Conservation (phyloP, 2,888 invertebrate species). For the Synergus japonicus region DNA sequence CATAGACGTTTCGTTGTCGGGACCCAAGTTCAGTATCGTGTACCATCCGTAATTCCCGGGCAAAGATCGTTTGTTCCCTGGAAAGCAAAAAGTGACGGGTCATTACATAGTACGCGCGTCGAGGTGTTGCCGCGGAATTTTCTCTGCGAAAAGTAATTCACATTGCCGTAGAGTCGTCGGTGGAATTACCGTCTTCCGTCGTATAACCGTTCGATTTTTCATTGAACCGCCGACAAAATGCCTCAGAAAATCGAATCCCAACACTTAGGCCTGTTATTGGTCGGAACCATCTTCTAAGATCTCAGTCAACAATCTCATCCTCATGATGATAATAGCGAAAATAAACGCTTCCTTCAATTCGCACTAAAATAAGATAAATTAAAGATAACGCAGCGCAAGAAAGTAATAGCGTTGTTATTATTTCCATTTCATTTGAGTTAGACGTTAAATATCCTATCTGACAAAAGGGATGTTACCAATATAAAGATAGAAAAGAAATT, state of each 20-base stretch:
- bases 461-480: no score
- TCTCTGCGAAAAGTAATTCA: conserved; percentile 33
- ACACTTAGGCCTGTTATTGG: not conserved
- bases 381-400: not conserved
- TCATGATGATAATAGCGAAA: not conserved
- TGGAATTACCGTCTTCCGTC: conserved; percentile 40
- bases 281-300: conserved; percentile 6
- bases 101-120: conserved; percentile 43
- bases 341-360: conserved; percentile 7
- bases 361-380: not conserved
- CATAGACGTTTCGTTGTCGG: conserved; percentile 26
- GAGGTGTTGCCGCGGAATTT: conserved; percentile 44
- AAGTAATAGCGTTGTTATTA: not conserved
- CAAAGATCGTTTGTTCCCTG: conserved; percentile 25
- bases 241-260: conserved; percentile 28
- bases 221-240: conserved; percentile 23
- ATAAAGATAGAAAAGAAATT: no score
- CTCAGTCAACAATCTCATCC: not conserved
- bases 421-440: no score
- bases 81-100: conserved; percentile 44
- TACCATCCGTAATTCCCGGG: conserved; percentile 11
- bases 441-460: no score
- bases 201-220: conserved; percentile 26
- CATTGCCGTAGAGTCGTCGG: conserved; percentile 43
- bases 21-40: conserved; percentile 31